Base-by-base conservation (phyloP, 2,888 invertebrate species). In the Leptinotarsa haldemani region DNA sequence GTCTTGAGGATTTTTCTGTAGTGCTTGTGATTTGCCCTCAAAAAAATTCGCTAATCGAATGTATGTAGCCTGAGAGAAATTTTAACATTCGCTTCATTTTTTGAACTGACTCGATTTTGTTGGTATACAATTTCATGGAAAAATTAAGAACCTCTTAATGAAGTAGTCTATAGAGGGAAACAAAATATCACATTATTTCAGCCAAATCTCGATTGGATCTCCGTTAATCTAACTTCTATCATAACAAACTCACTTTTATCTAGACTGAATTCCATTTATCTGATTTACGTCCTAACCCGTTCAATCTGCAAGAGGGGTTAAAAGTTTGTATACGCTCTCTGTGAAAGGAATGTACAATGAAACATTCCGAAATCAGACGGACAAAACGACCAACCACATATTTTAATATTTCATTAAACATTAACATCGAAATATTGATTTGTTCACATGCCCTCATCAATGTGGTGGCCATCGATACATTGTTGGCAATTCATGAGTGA, bases 391-490 rank as follows among this genome's bases (percentile, higher is more conserved):
- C 56, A 22, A 56, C 56, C 56, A 22, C 56, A 56, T 56, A 56
- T 56, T 56, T 56, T 22, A 22, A 56, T 56, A 56, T 56, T 53
- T 67, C 25, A 67, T 67, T 53, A 67, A 30, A 40, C 18, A 25
- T n/a, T 3, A 25, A 40, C 40, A 67, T 67, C 9, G 40, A 53
- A 53, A 30, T 67, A 53, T 67, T 53, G 66, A 67, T 67, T 53
- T 30, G 25, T 53, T 67, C 48, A 53, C 53, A 40, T 18, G 40
- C 30, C 52, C 48, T 25, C 65, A 46, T 66, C 65, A 50, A 66
- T 52, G 25, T 53, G 66, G 52, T 30, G 66, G 52, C 52, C 53
- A 67, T 67, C 66, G 53, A 67, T 67, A 52, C 30, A 67, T 67
- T 53, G 50, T 65, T 40, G 66, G 30, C 46, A 50, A 67, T 53